Base-by-base conservation (phyloP, 2,888 invertebrate genomes). In the Meteorus colon region DNA sequence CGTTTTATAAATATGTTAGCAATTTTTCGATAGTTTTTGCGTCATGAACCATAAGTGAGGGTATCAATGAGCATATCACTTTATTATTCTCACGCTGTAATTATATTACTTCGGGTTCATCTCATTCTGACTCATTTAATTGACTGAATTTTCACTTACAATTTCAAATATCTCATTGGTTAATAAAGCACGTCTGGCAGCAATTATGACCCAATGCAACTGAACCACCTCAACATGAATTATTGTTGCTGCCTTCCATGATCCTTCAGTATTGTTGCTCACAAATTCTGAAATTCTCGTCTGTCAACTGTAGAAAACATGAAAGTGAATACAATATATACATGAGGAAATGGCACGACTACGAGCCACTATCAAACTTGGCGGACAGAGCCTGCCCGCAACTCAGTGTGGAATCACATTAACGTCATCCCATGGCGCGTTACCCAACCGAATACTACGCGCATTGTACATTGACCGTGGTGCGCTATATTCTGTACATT, bases 391-490 rank as follows among this genome's bases (percentile, higher is more conserved):
- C 82, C 81, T 79, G 81, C 76, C 84, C 84, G 80, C 82, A 84
- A 84, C 86, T 85, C 83, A 79, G 77, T 80, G 79, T 81, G 83
- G 84, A 87, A 87, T 87, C 85, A 84, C 86, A 86, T 88, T 88
- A 88, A 82, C 84, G 82, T 85, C 82, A 82, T 79, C 78, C 82
- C 82, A 78, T 81, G 81, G 82, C 81, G 81, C 83, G 85, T 87
- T 86, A 84, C 81, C 81, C 80, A 77, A 79, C 80, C 78, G 82
- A 86, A 86, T 86, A 85, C 85, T 86, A 85, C 85, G 83, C 82
- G 82, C 81, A 82, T 82, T 84, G 82, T 85, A 85, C 85, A 83
- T 84, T 83, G 59, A 45, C 70, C 74, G 67, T 65, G 76, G 45
- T 62, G 62, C 63, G 37, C 67, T 60, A 45, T 71, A 59, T 45